Evolutionary conservation across 2,888 invertebrate species (phyloP).

Genomic region (Cepaea hortensis): DNA sequence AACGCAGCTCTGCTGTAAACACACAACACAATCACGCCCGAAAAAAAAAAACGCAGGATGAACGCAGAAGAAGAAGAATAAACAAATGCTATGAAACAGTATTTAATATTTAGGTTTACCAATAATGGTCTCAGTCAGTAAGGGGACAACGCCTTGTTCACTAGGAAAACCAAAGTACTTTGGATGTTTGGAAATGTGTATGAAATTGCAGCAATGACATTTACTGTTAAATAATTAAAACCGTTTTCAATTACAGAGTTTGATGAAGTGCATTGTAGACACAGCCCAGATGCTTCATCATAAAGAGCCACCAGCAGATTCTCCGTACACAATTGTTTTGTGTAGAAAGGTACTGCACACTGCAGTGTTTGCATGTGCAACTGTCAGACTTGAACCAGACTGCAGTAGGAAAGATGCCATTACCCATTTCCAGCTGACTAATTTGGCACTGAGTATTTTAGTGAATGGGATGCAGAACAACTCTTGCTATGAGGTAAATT

Average conservation of each 20-base stretch:
- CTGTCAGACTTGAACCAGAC: slow-evolving; percentile 19
- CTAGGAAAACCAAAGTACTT: neutral
- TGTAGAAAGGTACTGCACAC: slow-evolving; percentile 26
- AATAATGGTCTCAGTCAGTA: too few relatives aligned
- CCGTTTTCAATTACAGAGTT: slow-evolving; percentile 3
- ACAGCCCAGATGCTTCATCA: slow-evolving; percentile 16
- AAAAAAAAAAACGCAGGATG: too few relatives aligned
- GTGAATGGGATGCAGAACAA: slow-evolving; percentile 7
- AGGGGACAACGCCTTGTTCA: too few relatives aligned
- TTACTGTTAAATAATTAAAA: neutral
- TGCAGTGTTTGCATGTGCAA: slow-evolving; percentile 27
- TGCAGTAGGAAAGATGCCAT: slow-evolving; percentile 34
- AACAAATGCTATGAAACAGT: too few relatives aligned
- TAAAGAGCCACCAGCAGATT: slow-evolving; percentile 1
- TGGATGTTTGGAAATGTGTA: neutral
- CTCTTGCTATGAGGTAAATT: slow-evolving; percentile 15
- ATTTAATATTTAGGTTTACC: too few relatives aligned
- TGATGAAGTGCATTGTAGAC: slow-evolving; percentile 27
- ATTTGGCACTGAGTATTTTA: slow-evolving; percentile 31
- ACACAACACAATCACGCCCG: too few relatives aligned
- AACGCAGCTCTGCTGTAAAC: too few relatives aligned
- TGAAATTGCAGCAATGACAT: neutral
- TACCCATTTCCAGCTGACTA: slow-evolving; percentile 37
- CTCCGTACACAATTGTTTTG: neutral
- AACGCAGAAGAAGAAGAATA: too few relatives aligned